A percentile compares a stretch with the other conserved stretches of the same genome.
phyloP scores from a whole-genome alignment of 2,797 vertebrate species.

The Xiphophorus birchmanni region DNA sequence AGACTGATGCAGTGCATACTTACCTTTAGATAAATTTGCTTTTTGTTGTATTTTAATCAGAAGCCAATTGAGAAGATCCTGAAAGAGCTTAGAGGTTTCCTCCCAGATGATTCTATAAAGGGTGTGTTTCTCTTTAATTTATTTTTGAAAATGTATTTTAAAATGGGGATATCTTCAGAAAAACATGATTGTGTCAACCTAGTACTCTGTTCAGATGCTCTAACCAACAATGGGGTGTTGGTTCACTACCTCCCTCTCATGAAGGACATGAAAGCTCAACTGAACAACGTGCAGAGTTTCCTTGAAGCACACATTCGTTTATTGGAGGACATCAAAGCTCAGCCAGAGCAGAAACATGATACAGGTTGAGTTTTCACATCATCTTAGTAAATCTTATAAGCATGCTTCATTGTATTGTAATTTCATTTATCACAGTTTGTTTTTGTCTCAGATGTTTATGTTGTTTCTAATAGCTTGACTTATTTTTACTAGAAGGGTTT shows the following conservation, averaged over 20 bases:
- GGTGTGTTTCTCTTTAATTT: slow-evolving; percentile 23
- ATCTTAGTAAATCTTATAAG: not conserved
- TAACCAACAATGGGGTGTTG: not conserved
- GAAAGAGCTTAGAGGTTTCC: not conserved
- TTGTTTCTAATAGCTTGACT: not conserved
- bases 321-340: slow-evolving; percentile 27
- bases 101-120: not conserved
- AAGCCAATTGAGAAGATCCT: not conserved
- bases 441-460: not conserved
- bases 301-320: slow-evolving; percentile 25
- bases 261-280: slow-evolving; percentile 28
- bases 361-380: slow-evolving; percentile 8
- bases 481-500: not conserved
- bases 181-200: not conserved
- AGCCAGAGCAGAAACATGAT: not conserved
- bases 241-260: slow-evolving; percentile 28
- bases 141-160: not conserved
- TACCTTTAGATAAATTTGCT: not conserved
- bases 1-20: not conserved
- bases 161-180: not conserved
- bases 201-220: slow-evolving; percentile 32
- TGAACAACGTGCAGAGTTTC: slow-evolving; percentile 7
- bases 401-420: not conserved
- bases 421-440: not conserved
- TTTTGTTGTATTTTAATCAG: slow-evolving; percentile 24